Base-by-base conservation (phyloP, 2,113 vertebrate genomes). In the Phodopus roborovskii region DNA sequence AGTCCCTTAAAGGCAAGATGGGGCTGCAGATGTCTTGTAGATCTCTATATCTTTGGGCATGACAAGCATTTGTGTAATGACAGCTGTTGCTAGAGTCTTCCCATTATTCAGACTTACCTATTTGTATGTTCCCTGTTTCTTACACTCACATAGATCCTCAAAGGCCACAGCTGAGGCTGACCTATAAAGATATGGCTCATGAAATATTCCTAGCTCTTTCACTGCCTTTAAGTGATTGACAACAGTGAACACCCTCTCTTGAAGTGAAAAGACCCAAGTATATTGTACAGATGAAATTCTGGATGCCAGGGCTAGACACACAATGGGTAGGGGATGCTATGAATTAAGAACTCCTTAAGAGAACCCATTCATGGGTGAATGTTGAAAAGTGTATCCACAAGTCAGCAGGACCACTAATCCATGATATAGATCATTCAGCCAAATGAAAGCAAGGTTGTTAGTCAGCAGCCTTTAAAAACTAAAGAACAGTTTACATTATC, bases 91-190 rank as follows among this genome's bases (percentile, higher is more conserved):
- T 79, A 74, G 62, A 68, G 11, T 84, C 8, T 68, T 28, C 28
- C 19, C 90, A 93, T 84, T 82, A 78, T n/a, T 94, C 90, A 84
- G 26, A 94, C 71, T 91, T 97, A 53, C 28, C 33, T 89, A 17
- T 70, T 58, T 62, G 60, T 77, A 22, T 77, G 24, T 74, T 86
- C 74, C 50, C 30, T 4, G 2, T 78, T 74, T 70, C 82, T 53
- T 36, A 56, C 20, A 66, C 30, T 88, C 68, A 86, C 22, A 50
- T n/a, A 81, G n/a, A 30, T 86, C 68, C 78, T 79, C 58, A 42
- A 45, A 89, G 78, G 33, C 33, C 91, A 77, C 45, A 28, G 22
- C 50, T 60, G 0, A 86, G 68, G 58, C 78, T 75, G 56, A 84
- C 50, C 45, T 71, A 2, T 64, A 95, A 73, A 86, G 22, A 93